phyloP scores from a whole-genome alignment of 2,797 vertebrate species.

The Taenioides sp. region DNA sequence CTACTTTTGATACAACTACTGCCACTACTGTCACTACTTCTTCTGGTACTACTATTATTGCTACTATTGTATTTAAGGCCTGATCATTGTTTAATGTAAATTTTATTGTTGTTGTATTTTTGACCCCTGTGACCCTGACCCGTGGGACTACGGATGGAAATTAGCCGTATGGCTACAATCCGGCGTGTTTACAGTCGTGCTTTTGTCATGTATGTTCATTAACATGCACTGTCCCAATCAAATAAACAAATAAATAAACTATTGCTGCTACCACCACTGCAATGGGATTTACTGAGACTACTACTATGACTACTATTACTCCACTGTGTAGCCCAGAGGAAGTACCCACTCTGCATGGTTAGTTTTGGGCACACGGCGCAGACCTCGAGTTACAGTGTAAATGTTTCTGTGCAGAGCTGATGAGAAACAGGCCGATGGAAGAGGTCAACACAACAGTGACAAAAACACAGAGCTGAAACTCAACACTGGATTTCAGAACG shows the following conservation, averaged over 20 bases:
- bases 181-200: too few relatives aligned
- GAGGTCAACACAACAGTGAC: not conserved
- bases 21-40: not conserved
- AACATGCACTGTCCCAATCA: too few relatives aligned
- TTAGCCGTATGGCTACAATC: too few relatives aligned
- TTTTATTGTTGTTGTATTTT: too few relatives aligned
- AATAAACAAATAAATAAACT: too few relatives aligned
- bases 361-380: constrained; percentile 6
- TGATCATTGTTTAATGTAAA: too few relatives aligned
- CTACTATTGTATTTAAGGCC: too few relatives aligned
- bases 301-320: constrained; percentile 46
- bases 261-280: constrained; percentile 19
- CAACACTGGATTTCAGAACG: not conserved
- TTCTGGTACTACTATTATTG: not conserved
- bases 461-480: not conserved
- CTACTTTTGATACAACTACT: not conserved
- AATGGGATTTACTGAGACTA: too few relatives aligned
- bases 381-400: constrained; percentile 5
- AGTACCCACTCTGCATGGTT: constrained; percentile 37
- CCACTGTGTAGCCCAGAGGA: constrained; percentile 38
- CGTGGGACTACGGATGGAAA: too few relatives aligned
- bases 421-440: not conserved
- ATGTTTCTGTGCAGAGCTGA: not conserved
- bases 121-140: too few relatives aligned
- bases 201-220: too few relatives aligned